These are phyloP conservation scores for Craseonycteris thonglongyai DNA, from an alignment of 2,113 vertebrate species.

Conservation along the genomic window DNA sequence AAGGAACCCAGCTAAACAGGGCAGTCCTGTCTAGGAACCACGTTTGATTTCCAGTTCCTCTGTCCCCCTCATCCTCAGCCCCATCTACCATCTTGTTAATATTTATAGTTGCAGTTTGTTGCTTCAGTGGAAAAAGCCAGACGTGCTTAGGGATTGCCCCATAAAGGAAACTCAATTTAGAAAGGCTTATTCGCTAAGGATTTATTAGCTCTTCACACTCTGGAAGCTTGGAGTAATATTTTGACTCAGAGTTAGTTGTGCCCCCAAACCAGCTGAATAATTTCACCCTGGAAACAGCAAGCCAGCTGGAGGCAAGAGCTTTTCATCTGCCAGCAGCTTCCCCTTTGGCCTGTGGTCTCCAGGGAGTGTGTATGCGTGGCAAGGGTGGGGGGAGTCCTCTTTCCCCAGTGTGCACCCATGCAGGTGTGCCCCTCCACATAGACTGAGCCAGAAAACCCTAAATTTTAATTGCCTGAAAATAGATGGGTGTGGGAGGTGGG, in stretches of 20 bases:
- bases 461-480: neutral
- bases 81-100: constrained; percentile 40
- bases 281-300: constrained; percentile 15
- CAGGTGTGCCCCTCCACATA: neutral
- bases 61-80: neutral
- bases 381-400: neutral
- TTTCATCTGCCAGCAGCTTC: neutral
- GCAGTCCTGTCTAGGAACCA: neutral
- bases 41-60: neutral
- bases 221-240: constrained; percentile 41
- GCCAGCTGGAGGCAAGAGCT: neutral
- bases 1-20: neutral
- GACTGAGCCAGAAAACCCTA: neutral
- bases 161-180: constrained; percentile 64
- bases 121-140: constrained; percentile 34
- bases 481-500: neutral
- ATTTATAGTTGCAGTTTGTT: constrained; percentile 46
- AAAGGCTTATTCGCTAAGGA: constrained; percentile 56
- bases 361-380: neutral
- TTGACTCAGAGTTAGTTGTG: constrained; percentile 13
- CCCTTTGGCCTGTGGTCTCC: neutral
- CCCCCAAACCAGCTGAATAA: neutral
- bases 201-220: constrained; percentile 44
- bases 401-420: neutral
- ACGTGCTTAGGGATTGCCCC: constrained; percentile 45